Base-by-base conservation (phyloP, 2,888 invertebrate species). In the Blastobasis lacticolella region DNA sequence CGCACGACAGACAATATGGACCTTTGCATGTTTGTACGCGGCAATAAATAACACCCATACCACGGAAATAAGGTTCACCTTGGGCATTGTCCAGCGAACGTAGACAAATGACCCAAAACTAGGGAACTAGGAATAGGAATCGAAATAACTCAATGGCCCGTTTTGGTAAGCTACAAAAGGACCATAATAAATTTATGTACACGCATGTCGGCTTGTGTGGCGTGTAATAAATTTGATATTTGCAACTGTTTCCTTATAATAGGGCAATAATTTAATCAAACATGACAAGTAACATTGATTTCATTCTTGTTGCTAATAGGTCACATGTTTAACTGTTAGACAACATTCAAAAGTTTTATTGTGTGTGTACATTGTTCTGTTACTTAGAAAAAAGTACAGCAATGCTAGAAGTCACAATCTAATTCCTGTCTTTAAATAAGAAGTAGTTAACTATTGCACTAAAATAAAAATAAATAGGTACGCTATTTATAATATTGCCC, bases 51-150 rank as follows among this genome's bases (percentile, higher is more conserved):
- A 59, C 59, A 23, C 45, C 49, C 56, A 53, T 59, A 58, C 66
- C 61, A 71, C 68, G 78, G 78, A 78, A 75, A 74, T 68, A 62
- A 56, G 59, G 59, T 57, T 63, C 57, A 63, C 76, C 73, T 77
- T 75, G 71, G 74, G 38, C 7, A 69, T 67, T 67, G 67, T 69
- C 63, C 55, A 55, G 54, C 62, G 56, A 63, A 69, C 68, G 66
- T 51, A 66, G 75, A 79, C 59, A 73, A 78, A 80, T 73, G 68
- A 67, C 62, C 61, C 54, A 55, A 64, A 65, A 63, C 58, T 58
- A 54, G 56, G 54, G 60, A 64, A 61, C 64, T 59, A 63, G 69
- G 62, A 63, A 57, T 46, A 46, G 53, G 57, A 58, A 65, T 67
- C 23, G 23, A 23, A 23, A 23, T 23, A 23, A 23, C 23, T 23